Evolutionary conservation across 2,113 vertebrate species (phyloP).

Genomic region (Dryoscopus gambensis): DNA sequence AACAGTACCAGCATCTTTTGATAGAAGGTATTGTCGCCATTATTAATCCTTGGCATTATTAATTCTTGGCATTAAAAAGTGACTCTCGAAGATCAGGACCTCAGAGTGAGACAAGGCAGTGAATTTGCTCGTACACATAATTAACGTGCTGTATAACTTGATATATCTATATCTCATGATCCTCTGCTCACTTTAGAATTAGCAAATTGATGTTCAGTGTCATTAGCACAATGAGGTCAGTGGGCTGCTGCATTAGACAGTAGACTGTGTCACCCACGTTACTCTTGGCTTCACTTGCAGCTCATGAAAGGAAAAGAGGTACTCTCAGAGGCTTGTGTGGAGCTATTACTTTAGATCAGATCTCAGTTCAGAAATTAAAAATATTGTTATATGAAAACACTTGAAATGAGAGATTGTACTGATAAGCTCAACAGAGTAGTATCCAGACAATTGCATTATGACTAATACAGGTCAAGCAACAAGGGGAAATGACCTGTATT

Average conservation of each 20-base stretch:
- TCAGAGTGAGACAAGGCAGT: not conserved
- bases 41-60: not conserved
- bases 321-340: not conserved
- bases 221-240: not conserved
- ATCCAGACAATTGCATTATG: not conserved
- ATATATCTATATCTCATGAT: not conserved
- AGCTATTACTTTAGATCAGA: not conserved
- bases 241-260: not conserved
- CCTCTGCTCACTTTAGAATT: not conserved
- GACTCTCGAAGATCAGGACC: not conserved
- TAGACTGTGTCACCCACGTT: not conserved
- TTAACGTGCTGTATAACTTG: not conserved
- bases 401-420: not conserved
- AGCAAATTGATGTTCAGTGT: not conserved
- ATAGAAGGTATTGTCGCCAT: not conserved
- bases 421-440: not conserved
- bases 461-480: not conserved
- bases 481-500: not conserved
- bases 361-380: not conserved
- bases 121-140: not conserved
- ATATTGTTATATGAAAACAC: not conserved
- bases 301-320: not conserved
- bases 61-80: not conserved
- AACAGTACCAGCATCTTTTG: not conserved
- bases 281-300: not conserved